phyloP scores from a whole-genome alignment of 2,797 vertebrate species.

The Sandelia bainsii region DNA sequence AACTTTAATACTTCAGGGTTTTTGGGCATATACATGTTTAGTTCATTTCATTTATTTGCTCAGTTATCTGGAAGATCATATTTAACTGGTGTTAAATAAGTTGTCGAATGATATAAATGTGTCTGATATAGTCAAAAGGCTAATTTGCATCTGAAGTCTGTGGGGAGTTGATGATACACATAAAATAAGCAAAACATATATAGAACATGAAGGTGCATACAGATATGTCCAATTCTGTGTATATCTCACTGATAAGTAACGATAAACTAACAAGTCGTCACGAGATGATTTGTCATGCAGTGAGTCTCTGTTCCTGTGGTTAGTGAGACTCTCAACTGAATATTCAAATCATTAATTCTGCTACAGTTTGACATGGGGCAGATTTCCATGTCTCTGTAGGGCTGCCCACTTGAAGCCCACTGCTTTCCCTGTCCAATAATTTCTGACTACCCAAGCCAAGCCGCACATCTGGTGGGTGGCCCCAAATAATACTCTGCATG shows the following conservation, averaged over 20 bases:
- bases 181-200: not conserved
- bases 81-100: too few relatives aligned
- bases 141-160: too few relatives aligned
- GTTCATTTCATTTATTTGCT: too few relatives aligned
- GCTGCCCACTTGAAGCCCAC: constrained; percentile 38
- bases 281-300: constrained; percentile 11
- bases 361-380: constrained; percentile 57
- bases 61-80: too few relatives aligned
- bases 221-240: not conserved
- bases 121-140: too few relatives aligned
- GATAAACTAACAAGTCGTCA: constrained; percentile 1
- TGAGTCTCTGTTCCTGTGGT: not conserved
- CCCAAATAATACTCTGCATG: constrained; percentile 44
- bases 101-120: too few relatives aligned
- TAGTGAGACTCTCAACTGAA: constrained; percentile 20
- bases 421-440: constrained; percentile 52
- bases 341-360: constrained; percentile 57
- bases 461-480: constrained; percentile 69
- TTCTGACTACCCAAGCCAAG: constrained; percentile 60
- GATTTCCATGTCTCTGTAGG: constrained; percentile 53
- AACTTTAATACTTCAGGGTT: too few relatives aligned
- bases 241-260: not conserved
- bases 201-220: not conserved
- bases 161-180: too few relatives aligned
- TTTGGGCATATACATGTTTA: too few relatives aligned